Evolutionary conservation across 2,888 invertebrate species (phyloP), one percentile per base, ranked within the genome.

Genomic region (Hydropsyche betteni): DNA sequence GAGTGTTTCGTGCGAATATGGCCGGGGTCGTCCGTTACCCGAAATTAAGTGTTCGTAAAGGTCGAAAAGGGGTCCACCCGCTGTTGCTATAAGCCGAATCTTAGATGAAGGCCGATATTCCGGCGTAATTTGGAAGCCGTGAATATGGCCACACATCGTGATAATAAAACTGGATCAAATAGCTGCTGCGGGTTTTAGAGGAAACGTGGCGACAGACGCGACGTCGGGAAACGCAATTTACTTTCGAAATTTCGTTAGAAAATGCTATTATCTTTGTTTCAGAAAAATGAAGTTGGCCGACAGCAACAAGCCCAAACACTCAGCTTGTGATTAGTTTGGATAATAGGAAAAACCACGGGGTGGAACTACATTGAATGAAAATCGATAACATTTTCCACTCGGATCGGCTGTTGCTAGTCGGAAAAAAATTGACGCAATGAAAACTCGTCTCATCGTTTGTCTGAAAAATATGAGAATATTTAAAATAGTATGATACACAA

Each of bases 341-440:
- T 64, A 64, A 64, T 64, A 64, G 64, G 64, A 64, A 64, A 64
- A 64, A 36, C 64, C 36, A 36, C 64, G n/a, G 64, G 64, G 64
- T 6, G 36, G 5, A 10, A 64, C 4, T 5, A 7, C 24, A 64
- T 24, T 12, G 5, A 34, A 64, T 8, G 64, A 64, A 64, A 64
- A 64, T 64, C 64, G 12, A 64, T 64, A 36, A 12, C 7, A 44
- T 44, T 44, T 44, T 44, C 44, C 44, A 6, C 10, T 10, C 10
- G 7, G 44, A 8, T 44, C 24, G 24, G 2, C 44, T 44, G 44
- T 44, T 44, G 44, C 44, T 44, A 44, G 6, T 10, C 2, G 4
- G 44, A 44, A 44, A 44, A 8, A 24, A 24, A 24, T 24, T 24
- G 24, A 24, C 24, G 24, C 3, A 44, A 8, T 10, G 44, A 44